Conservation (phyloP, 2,113 vertebrate species). For the Stomatorhinus ivindoensis region DNA sequence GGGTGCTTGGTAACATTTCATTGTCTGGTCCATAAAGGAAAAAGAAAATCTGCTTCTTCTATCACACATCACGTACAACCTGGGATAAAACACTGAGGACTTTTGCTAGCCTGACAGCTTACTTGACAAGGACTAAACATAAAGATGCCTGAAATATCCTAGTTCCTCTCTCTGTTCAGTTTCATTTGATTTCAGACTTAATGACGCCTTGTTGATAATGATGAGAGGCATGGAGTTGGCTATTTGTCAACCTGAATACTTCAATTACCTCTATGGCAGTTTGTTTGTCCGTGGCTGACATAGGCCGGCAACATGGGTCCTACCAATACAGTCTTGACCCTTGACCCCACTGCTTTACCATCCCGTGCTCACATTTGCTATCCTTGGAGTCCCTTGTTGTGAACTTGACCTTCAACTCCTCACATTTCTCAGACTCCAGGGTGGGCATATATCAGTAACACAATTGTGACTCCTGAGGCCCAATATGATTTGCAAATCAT, state of each 20-base stretch:
- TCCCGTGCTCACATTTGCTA: conserved; percentile 26
- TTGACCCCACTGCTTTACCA: conserved; percentile 10
- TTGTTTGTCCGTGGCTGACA: conserved; percentile 19
- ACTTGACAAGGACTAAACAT: background rate
- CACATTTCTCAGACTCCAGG: background rate
- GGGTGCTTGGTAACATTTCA: background rate
- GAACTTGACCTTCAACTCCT: conserved; percentile 32
- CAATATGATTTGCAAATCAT: background rate
- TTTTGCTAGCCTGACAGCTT: background rate
- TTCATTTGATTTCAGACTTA: conserved; percentile 18
- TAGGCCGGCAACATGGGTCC: conserved; percentile 16
- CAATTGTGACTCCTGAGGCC: conserved; percentile 10
- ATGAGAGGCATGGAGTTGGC: conserved; percentile 19
- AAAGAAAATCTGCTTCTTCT: conserved; percentile 39
- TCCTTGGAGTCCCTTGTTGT: conserved; percentile 14
- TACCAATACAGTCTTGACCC: conserved; percentile 29
- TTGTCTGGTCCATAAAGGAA: background rate
- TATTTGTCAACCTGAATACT: conserved; percentile 24
- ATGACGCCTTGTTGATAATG: conserved; percentile 24
- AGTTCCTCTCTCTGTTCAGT: background rate
- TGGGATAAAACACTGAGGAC: conserved; percentile 19
- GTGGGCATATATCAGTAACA: background rate
- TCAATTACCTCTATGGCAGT: conserved; percentile 26
- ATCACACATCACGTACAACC: conserved; percentile 22
- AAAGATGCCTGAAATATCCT: background rate